Evolutionary conservation across 2,888 invertebrate genomes (phyloP).

Genomic region (Loripinus fragilis): DNA sequence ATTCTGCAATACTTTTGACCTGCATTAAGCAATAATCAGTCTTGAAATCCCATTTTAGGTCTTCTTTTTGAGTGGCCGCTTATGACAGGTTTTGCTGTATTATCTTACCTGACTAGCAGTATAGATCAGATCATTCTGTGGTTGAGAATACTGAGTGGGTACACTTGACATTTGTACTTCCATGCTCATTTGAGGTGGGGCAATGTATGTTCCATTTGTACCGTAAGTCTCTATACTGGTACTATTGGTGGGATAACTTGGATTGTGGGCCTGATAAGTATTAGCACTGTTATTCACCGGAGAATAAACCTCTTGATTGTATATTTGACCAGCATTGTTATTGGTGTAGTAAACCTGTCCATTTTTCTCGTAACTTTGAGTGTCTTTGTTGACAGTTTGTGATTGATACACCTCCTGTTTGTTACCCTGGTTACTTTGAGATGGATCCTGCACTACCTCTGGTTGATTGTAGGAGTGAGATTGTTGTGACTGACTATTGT

Average conservation of each 20-base stretch:
- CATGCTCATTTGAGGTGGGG: slow-evolving; percentile 6
- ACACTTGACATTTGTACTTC: background rate
- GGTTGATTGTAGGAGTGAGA: slow-evolving; percentile 1
- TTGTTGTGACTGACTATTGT: background rate
- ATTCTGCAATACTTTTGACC: too few relatives aligned
- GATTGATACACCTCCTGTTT: background rate
- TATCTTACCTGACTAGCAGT: slow-evolving; percentile 9
- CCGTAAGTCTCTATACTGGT: background rate
- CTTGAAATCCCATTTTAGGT: too few relatives aligned
- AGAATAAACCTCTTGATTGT: slow-evolving; percentile 1
- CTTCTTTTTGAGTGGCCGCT: too few relatives aligned
- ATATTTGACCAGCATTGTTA: background rate
- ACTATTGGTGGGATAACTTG: background rate
- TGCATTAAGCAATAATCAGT: too few relatives aligned
- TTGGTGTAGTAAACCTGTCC: background rate
- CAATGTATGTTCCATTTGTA: background rate
- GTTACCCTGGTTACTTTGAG: slow-evolving; percentile 10
- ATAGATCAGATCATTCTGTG: background rate
- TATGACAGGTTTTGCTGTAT: too few relatives aligned
- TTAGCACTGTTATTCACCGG: background rate
- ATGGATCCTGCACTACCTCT: background rate
- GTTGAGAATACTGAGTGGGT: slow-evolving; percentile 1
- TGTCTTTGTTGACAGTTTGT: background rate
- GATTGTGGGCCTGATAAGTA: background rate
- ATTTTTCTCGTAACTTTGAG: background rate